phyloP scores from a whole-genome alignment of 2,888 invertebrate species.

The Eupithecia pulchellata region DNA sequence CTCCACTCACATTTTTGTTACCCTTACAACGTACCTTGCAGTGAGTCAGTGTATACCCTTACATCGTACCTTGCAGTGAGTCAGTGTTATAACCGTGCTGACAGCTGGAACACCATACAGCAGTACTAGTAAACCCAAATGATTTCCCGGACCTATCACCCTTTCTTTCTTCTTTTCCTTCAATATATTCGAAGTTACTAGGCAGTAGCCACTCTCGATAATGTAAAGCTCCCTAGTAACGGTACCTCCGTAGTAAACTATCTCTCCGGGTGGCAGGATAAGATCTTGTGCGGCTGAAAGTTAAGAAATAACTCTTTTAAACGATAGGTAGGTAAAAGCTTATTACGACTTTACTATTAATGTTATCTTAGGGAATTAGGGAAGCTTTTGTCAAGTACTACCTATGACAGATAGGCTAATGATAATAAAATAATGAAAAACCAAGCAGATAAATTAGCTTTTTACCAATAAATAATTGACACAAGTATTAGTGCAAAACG shows the following conservation, averaged over 20 bases:
- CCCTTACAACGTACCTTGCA: slow-evolving; percentile 69
- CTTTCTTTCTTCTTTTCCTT: slow-evolving; percentile 64
- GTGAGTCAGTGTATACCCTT: slow-evolving; percentile 73
- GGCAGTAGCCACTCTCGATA: slow-evolving; percentile 81
- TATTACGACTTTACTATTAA: no score
- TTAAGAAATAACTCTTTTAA: no score
- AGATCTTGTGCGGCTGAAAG: slow-evolving; percentile 71
- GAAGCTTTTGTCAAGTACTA: no score
- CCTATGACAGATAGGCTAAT: no score
- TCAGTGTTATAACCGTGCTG: slow-evolving; percentile 78
- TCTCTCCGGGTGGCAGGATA: slow-evolving; percentile 81
- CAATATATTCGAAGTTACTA: slow-evolving; percentile 68
- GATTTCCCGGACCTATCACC: slow-evolving; percentile 76
- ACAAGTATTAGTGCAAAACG: no score
- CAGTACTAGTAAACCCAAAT: slow-evolving; percentile 77
- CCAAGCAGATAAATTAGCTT: no score
- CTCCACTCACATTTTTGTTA: not conserved
- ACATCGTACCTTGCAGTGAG: slow-evolving; percentile 78
- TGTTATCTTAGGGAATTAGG: no score
- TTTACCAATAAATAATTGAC: no score
- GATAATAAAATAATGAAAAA: no score
- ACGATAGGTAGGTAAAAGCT: no score
- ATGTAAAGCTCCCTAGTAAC: slow-evolving; percentile 82
- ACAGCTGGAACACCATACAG: slow-evolving; percentile 80
- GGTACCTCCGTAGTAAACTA: slow-evolving; percentile 82